Conservation (phyloP, 2,113 vertebrate species). For the Chrysochloris asiatica region DNA sequence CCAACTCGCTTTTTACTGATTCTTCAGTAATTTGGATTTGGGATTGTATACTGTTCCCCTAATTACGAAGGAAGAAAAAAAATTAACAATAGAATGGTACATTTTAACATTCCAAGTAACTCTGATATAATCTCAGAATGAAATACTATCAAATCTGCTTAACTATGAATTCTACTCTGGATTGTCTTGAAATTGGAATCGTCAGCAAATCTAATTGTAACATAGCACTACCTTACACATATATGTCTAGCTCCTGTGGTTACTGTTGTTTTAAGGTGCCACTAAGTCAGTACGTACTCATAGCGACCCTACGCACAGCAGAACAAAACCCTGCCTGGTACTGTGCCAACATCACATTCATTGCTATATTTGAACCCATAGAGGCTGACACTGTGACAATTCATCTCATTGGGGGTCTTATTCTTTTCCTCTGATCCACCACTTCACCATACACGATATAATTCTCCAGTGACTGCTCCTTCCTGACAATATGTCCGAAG, state of each 20-base stretch:
- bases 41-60: not conserved
- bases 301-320: too few species aligned
- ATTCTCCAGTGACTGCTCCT: too few species aligned
- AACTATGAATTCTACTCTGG: not conserved
- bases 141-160: not conserved
- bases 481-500: too few species aligned
- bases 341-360: too few species aligned
- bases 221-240: not conserved
- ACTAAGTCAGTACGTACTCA: too few species aligned
- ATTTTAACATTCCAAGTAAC: conserved; percentile 22
- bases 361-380: too few species aligned
- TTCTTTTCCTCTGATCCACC: too few species aligned
- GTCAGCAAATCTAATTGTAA: not conserved
- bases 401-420: too few species aligned
- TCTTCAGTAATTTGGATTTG: conserved; percentile 30
- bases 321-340: too few species aligned
- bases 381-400: too few species aligned
- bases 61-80: not conserved
- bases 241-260: not conserved
- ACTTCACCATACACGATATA: too few species aligned
- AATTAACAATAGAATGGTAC: not conserved
- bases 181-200: not conserved
- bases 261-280: too few species aligned
- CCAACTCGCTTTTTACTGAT: not conserved
- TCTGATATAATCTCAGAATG: not conserved